Evolutionary conservation across 2,888 invertebrate genomes (phyloP), one percentile per base, ranked within the genome.

Genomic region (Archips xylosteana): DNA sequence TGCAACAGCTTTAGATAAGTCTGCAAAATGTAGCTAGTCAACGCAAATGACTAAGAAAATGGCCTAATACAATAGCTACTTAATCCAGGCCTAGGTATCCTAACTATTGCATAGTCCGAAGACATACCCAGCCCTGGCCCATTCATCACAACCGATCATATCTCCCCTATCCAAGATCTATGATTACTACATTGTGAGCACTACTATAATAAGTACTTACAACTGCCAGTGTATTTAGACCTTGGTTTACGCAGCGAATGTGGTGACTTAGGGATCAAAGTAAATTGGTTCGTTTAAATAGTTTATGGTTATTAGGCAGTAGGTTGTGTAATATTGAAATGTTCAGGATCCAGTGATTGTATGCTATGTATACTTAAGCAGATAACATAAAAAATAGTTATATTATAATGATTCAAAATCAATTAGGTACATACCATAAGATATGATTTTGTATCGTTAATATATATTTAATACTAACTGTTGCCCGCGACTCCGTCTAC

Each of bases 131-230:
- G 32, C 59, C 70, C 32, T 47, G 57, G 62, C 74, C 64, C 77
- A 78, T 78, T 78, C 75, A 78, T 78, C 78, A 78, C 69, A 68
- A 66, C 12, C 47, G 75, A 77, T 77, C 75, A 66, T 76, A 78
- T 76, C 61, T 70, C 36, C 45, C 5, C 71, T 77, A 78, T 78
- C 78, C 67, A 23, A 61, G 61, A 71, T 67, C 75, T 78, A 76
- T 78, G 76, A 78, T 78, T 78, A 77, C 69, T 74, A 72, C 77
- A 77, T 75, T 77, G 77, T 77, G 75, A 75, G 76, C 75, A 78
- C 77, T 75, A 78, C 77, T 78, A 77, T 78, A 78, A 78, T 76
- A 75, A 75, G 49, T 59, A 71, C 63, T 42, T 59, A 32, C 12
- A 9, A 9, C 2, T 15, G 51, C 73, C 73, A 68, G 49, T 32